Percentiles rank a stretch among this genome's conserved stretches.
These are phyloP conservation scores for Sisyra terminalis DNA, from an alignment of 2,888 invertebrate species.

Conservation along the genomic window DNA sequence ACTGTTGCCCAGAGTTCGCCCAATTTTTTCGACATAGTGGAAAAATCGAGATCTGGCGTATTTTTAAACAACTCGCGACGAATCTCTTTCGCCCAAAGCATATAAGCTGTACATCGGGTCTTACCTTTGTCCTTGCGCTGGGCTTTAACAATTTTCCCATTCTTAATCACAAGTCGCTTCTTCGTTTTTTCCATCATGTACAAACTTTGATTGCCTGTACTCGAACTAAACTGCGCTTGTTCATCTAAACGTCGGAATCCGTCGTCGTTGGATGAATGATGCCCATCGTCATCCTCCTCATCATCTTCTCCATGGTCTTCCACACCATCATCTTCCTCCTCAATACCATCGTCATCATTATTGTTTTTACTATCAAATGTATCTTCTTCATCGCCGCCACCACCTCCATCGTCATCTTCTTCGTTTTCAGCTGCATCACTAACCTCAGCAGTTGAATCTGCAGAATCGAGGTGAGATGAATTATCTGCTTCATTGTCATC, in stretches of 20 bases:
- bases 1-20: constrained; percentile 84
- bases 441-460: too few relatives aligned
- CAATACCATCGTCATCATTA: constrained; percentile 15
- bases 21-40: constrained; percentile 64
- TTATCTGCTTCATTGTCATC: too few relatives aligned
- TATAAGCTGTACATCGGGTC: constrained; percentile 72
- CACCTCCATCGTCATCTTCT: constrained; percentile 19
- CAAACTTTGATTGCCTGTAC: constrained; percentile 35
- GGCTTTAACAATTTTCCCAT: constrained; percentile 51
- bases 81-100: constrained; percentile 78
- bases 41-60: constrained; percentile 67
- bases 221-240: constrained; percentile 24
- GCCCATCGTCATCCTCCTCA: constrained; percentile 29
- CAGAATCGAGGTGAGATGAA: too few relatives aligned
- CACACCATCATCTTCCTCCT: constrained; percentile 21
- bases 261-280: constrained; percentile 19
- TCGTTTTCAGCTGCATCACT: constrained; percentile 13
- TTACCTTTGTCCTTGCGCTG: constrained; percentile 70
- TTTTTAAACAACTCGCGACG: constrained; percentile 54
- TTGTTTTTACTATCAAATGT: constrained; percentile 1
- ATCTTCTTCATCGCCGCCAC: constrained; percentile 20
- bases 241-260: constrained; percentile 33
- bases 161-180: constrained; percentile 51
- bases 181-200: constrained; percentile 65
- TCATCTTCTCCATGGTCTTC: constrained; percentile 35